Evolutionary conservation across 2,113 vertebrate species (phyloP), one percentile per base, ranked within the genome.

Genomic region (Clarias magur): DNA sequence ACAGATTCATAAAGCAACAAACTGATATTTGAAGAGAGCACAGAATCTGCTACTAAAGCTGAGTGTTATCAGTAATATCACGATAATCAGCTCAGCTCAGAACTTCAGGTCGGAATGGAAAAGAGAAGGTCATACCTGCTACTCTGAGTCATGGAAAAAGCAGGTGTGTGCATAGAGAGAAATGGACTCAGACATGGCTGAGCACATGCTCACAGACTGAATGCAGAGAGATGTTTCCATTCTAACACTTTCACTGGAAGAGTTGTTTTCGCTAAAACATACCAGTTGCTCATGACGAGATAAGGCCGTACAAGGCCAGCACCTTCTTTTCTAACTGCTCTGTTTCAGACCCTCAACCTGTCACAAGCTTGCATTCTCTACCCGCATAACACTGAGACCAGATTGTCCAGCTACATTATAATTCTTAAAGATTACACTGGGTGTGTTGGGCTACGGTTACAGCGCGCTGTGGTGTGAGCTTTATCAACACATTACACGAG

Each of bases 71-170:
- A 25, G 67, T 67, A 67, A 27, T 13, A 27, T 68, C 27, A 30
- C 27, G 30, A 9, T 68, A 68, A 68, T 30, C 7, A 30, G 27
- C 63, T n/a, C 93, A 93, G 96, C 94, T 57, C 92, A 93, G 90
- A 95, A 93, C 90, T 90, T 93, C 93, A 90, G 95, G 93, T 89
- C 92, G 93, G 86, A 92, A 92, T 80, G 34, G 94, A 95, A 94
- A 94, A 93, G 85, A 93, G 90, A 94, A 94, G 92, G 93, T 94
- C 95, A 90, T 93, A 94, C 92, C 91, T 89, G 85, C 88, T 48
- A 8, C 48, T 8, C 6, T 48, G 48, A 93, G 88, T 92, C 90
- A 95, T 93, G 93, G 94, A 93, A 92, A 94, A 90, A 89, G 90
- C 87, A 15, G 78, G 78, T 59, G 79, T 34, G 83, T 72, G 63